Evolutionary conservation across 2,888 invertebrate species (phyloP).

Genomic region (Drosophila niveifrons): DNA sequence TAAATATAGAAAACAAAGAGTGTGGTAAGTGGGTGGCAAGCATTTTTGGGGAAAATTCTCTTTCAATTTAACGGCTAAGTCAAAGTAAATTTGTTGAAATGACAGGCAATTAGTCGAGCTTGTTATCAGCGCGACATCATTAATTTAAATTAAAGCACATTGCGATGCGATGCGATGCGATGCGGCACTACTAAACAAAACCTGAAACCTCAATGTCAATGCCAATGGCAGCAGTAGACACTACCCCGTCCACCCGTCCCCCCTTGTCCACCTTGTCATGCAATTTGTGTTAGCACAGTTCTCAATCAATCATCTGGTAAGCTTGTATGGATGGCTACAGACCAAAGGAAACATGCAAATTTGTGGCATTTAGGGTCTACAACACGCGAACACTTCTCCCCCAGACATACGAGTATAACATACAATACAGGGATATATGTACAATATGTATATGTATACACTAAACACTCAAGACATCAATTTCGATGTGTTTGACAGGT

Average conservation of each 20-base stretch:
- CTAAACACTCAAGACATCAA: slow-evolving; percentile 43
- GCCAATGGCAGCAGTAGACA: slow-evolving; percentile 1
- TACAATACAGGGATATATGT: not conserved
- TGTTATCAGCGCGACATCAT: slow-evolving; percentile 77
- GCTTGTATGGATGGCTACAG: slow-evolving; percentile 23
- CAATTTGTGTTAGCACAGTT: slow-evolving; percentile 76
- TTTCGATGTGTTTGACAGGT: slow-evolving; percentile 71
- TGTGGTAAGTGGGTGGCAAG: not conserved
- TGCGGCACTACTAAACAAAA: not conserved
- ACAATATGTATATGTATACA: slow-evolving; percentile 16
- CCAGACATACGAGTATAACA: slow-evolving; percentile 11
- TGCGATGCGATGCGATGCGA: slow-evolving; percentile 15
- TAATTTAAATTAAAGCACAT: slow-evolving; percentile 76
- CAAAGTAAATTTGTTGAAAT: slow-evolving; percentile 67
- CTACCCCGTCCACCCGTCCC: slow-evolving; percentile 2
- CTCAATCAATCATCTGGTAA: slow-evolving; percentile 72
- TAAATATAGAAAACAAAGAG: slow-evolving; percentile 54
- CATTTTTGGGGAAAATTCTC: slow-evolving; percentile 56
- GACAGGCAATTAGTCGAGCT: slow-evolving; percentile 69
- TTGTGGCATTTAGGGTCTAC: slow-evolving; percentile 76
- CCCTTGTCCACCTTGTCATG: slow-evolving; percentile 45
- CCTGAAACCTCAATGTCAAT: slow-evolving; percentile 9
- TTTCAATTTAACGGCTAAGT: slow-evolving; percentile 60
- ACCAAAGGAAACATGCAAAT: slow-evolving; percentile 71
- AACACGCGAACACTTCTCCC: slow-evolving; percentile 57